Evolutionary conservation across 2,113 vertebrate species (phyloP).

Genomic region (Apeltes quadracus): DNA sequence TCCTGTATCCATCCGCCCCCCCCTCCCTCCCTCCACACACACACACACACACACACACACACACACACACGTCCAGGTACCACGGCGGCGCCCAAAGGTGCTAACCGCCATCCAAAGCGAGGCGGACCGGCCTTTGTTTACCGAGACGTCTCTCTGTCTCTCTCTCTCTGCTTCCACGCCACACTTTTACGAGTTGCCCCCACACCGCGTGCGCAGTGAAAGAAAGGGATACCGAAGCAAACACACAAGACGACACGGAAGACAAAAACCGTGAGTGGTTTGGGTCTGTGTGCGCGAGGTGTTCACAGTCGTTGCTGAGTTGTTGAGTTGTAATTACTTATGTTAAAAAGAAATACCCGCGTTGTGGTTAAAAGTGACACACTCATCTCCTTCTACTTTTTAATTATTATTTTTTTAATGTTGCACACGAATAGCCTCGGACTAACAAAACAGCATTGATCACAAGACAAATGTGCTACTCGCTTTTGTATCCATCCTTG

Average conservation of each 20-base stretch:
- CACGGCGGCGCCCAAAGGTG: conserved; percentile 38
- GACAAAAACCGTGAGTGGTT: too few species aligned
- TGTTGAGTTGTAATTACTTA: conserved; percentile 5
- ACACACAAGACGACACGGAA: too few species aligned
- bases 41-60: too few species aligned
- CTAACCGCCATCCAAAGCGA: conserved; percentile 56
- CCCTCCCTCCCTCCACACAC: background rate
- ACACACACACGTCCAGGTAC: conserved; percentile 62
- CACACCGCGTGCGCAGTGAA: too few species aligned
- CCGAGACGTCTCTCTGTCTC: background rate
- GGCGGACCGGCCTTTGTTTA: conserved; percentile 55
- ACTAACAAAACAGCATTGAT: conserved; percentile 31
- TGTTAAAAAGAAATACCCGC: background rate
- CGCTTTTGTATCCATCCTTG: conserved; percentile 56
- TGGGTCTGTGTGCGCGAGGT: background rate
- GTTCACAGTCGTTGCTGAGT: background rate
- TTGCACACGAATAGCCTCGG: conserved; percentile 23
- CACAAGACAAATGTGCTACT: conserved; percentile 39
- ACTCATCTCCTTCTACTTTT: background rate
- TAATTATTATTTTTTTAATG: conserved; percentile 1
- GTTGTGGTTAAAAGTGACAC: conserved; percentile 33
- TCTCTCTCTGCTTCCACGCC: too few species aligned
- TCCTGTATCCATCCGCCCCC: conserved; percentile 21
- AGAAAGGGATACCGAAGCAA: too few species aligned
- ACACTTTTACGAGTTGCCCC: too few species aligned